A percentile compares a stretch with the other conserved stretches of the same genome.
These are phyloP conservation scores for Ceratina japonica DNA, from an alignment of 1,140 invertebrate species.

Conservation along the genomic window DNA sequence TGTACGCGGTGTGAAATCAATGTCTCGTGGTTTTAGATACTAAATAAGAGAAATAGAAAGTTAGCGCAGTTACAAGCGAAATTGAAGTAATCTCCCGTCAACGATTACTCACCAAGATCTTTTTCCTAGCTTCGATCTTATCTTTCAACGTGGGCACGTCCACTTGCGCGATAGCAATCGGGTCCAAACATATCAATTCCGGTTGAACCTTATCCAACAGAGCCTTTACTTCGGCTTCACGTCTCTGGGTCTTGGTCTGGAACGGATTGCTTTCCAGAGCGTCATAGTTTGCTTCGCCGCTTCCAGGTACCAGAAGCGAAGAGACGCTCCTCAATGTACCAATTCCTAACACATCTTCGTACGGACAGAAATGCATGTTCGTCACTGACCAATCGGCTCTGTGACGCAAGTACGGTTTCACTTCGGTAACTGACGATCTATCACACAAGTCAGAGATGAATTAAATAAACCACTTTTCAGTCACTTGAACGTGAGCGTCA, in stretches of 20 bases:
- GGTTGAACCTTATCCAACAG: slow-evolving; percentile 98
- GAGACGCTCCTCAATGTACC: slow-evolving; percentile 90
- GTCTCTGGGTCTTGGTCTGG: slow-evolving; percentile 93
- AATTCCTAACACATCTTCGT: slow-evolving; percentile 98
- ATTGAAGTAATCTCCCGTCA: not conserved
- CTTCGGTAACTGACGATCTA: slow-evolving; percentile 81
- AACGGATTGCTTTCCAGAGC: slow-evolving; percentile 98
- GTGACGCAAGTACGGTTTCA: slow-evolving; percentile 91
- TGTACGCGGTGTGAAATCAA: slow-evolving; percentile 87
- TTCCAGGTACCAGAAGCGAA: slow-evolving; percentile 95
- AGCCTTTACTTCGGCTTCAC: slow-evolving; percentile 96
- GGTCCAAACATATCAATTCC: slow-evolving; percentile 95
- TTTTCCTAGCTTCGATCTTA: slow-evolving; percentile 89
- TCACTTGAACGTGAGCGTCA: not conserved
- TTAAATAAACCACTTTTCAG: not conserved
- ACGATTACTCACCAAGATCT: slow-evolving; percentile 82
- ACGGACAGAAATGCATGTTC: slow-evolving; percentile 94
- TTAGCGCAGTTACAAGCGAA: not conserved
- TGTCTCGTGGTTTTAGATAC: slow-evolving; percentile 87
- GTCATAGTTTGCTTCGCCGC: slow-evolving; percentile 97
- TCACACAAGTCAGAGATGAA: slow-evolving; percentile 73
- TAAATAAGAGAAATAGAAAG: slow-evolving; percentile 69
- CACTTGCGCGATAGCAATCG: slow-evolving; percentile 86
- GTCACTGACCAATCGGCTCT: slow-evolving; percentile 75
- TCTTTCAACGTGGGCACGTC: slow-evolving; percentile 89